Evolutionary conservation across 2,888 invertebrate genomes (phyloP), one percentile per base, ranked within the genome.

Genomic region (Oligia strigilis): DNA sequence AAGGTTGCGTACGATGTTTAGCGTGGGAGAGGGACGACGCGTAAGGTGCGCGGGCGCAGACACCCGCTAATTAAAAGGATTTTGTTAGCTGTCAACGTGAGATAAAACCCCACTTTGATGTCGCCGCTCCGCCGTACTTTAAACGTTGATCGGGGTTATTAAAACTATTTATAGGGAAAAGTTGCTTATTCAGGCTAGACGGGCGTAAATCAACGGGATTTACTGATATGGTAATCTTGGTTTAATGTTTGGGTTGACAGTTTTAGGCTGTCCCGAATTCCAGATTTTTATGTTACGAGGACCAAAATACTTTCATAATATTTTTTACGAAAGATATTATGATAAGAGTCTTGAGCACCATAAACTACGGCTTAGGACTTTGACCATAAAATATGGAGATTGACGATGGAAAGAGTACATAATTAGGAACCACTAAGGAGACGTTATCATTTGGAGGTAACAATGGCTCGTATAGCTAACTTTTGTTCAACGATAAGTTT

Each of bases 51-150:
- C 87, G 83, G 83, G 88, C 86, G 81, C 91, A 88, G 90, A 90
- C 93, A 93, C 91, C 92, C 88, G 87, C 94, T 96, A 97, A 97
- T 97, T 97, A 97, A 97, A 97, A 96, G 96, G 96, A 96, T 96
- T 97, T 96, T 96, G 96, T 97, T 93, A 96, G 95, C 95, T 96
- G 97, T 97, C 97, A 96, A 94, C 94, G 91, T 85, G 89, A 95
- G 97, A 97, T 96, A 96, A 95, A 90, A 88, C 89, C 84, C 83
- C 65, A 85, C 94, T 96, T 96, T 97, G 93, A 96, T 87, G 91
- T 87, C 89, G 91, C 96, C 96, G 96, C 92, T 83, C 85, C 84
- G 82, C 82, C 84, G 87, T 87, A 87, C 88, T 88, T 89, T 89
- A 88, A 88, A 80, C 88, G 83, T 83, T 83, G 82, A 89, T 88